These are phyloP conservation scores for Cephus runcator DNA, from an alignment of 2,888 invertebrate species.

Conservation along the genomic window DNA sequence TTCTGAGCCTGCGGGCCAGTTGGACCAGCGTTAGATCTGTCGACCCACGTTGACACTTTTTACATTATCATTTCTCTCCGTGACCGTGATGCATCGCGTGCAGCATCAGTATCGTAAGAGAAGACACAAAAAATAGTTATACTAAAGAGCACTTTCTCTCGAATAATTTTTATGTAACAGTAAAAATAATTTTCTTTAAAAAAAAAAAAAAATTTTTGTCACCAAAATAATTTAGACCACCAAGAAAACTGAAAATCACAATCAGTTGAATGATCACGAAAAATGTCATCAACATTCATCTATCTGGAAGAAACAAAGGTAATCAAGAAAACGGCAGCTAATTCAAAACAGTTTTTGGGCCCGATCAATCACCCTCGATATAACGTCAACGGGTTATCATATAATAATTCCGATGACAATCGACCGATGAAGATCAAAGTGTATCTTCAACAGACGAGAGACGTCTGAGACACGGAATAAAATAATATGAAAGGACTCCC, in stretches of 20 bases:
- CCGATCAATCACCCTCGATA: not conserved
- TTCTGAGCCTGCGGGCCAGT: not conserved
- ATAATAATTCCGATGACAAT: not conserved
- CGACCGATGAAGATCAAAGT: not conserved
- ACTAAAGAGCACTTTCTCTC: not conserved
- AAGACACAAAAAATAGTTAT: constrained; percentile 7
- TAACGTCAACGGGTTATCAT: not conserved
- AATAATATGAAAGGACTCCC: not conserved
- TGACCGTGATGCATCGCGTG: not conserved
- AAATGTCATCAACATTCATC: not conserved
- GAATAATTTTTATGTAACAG: not conserved
- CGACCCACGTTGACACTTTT: constrained; percentile 36
- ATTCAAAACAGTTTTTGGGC: not conserved
- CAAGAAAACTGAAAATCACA: not conserved
- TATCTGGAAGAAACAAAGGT: too few relatives aligned
- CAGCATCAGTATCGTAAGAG: not conserved
- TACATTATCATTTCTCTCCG: constrained; percentile 17
- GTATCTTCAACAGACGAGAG: not conserved
- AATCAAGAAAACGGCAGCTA: not conserved
- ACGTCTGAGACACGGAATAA: not conserved
- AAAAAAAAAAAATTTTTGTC: not conserved
- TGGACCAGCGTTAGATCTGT: constrained; percentile 7
- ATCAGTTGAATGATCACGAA: too few relatives aligned
- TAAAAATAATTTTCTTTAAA: not conserved
- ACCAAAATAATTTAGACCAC: not conserved